Evolutionary conservation across 2,888 invertebrate species (phyloP), one percentile per base, ranked within the genome.

Genomic region (Eudemis profundana): DNA sequence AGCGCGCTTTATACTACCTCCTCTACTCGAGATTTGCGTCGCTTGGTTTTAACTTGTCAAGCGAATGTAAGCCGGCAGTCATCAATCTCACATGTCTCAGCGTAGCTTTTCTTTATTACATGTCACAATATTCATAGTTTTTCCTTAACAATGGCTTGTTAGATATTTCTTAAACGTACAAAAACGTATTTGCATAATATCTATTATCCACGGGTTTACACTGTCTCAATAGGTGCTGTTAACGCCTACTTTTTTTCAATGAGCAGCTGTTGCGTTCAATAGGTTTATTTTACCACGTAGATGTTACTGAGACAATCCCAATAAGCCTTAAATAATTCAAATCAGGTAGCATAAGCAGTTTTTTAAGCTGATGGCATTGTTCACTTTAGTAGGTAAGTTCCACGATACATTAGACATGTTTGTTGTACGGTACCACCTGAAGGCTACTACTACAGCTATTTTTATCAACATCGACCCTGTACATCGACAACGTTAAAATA

Each of bases 191-290:
- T 51, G 50, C 64, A 59, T 64, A 63, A 63, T 50, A 33, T 49
- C 56, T 63, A 63, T 63, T 56, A 64, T 64, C 50, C 44, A 44
- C 36, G 36, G 63, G 38, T 64, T 57, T 64, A 64, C 57, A 59
- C 57, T 64, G 64, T 64, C 64, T 64, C 64, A 64, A 59, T 64
- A 64, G 64, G 50, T 54, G 62, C 64, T 64, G 64, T 64, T 64
- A 64, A 64, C 64, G 64, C 64, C 64, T 64, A 64, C 64, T 64
- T 64, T 64, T 23, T 64, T 50, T 59, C 57, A 64, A 64, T 64
- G 64, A 59, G 50, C 57, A 36, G 50, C 49, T 64, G 36, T 15
- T 23, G 47, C 44, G 64, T 51, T 64, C 50, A 36, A 57, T 51
- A 50, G 49, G 56, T 42, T 56, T 50, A 44, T 64, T 49, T 64